Conservation (phyloP, 2,888 invertebrate genomes). For the Eupithecia exiguata region DNA sequence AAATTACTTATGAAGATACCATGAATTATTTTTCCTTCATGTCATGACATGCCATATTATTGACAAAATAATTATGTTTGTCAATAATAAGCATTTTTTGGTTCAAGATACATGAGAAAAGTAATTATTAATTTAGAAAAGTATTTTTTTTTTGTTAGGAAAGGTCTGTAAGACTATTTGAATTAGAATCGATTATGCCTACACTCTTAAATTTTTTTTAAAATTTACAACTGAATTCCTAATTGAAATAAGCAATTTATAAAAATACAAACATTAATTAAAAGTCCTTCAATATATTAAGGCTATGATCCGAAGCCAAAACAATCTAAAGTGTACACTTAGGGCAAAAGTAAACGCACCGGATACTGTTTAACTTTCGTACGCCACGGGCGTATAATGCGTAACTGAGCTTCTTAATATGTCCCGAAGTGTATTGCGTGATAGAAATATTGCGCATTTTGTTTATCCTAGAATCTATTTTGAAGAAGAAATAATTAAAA, state of each 20-base stretch:
- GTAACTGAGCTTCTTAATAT: slow-evolving; percentile 47
- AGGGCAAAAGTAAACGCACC: slow-evolving; percentile 60
- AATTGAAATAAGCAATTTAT: neutral
- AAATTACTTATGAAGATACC: neutral
- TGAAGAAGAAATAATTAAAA: neutral
- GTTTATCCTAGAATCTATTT: neutral
- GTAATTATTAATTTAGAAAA: too few species aligned
- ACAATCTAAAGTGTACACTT: slow-evolving; percentile 56
- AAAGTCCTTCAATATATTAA: slow-evolving; percentile 46
- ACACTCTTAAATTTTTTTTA: too few species aligned
- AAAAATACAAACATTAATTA: slow-evolving; percentile 26
- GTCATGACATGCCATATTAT: too few species aligned
- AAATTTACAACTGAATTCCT: neutral
- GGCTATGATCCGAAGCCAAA: slow-evolving; percentile 49
- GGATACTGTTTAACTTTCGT: slow-evolving; percentile 63
- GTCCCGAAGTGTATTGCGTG: slow-evolving; percentile 44
- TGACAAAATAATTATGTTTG: too few species aligned
- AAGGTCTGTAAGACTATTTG: too few species aligned
- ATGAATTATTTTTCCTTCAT: neutral
- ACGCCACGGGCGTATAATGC: slow-evolving; percentile 50
- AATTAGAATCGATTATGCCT: neutral
- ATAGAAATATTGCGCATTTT: slow-evolving; percentile 41
- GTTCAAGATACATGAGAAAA: too few species aligned
- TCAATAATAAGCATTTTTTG: too few species aligned
- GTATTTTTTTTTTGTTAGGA: too few species aligned